Percentiles rank a stretch among this genome's conserved stretches.
phyloP scores from a whole-genome alignment of 1,140 invertebrate genomes.

The Drosophila carrolli region DNA sequence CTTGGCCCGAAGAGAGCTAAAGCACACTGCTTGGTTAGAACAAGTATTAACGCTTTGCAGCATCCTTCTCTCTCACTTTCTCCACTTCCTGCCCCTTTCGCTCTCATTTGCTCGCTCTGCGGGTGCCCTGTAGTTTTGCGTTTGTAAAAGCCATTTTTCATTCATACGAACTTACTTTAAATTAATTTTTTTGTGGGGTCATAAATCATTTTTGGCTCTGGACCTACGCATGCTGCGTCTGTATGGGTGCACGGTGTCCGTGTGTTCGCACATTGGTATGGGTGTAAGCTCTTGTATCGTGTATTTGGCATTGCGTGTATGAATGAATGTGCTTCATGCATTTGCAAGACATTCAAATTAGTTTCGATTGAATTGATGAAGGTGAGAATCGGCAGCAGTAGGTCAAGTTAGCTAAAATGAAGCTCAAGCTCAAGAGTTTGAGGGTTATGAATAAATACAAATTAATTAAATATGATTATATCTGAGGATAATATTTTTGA shows the following conservation, averaged over 20 bases:
- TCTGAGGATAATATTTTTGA: too few relatives aligned
- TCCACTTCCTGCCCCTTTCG: background rate
- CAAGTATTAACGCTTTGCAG: slow-evolving; percentile 15
- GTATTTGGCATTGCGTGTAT: slow-evolving; percentile 44
- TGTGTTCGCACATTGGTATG: slow-evolving; percentile 1
- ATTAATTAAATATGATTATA: background rate
- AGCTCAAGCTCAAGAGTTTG: background rate
- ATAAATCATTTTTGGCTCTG: slow-evolving; percentile 82
- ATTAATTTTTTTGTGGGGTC: slow-evolving; percentile 82
- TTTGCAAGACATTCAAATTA: slow-evolving; percentile 44
- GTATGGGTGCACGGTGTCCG: slow-evolving; percentile 9
- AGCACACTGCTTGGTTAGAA: background rate
- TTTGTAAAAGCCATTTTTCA: slow-evolving; percentile 84
- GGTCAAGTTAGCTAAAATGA: slow-evolving; percentile 30
- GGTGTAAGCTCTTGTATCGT: slow-evolving; percentile 31
- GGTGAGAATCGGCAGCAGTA: slow-evolving; percentile 25
- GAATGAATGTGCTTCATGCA: slow-evolving; percentile 58
- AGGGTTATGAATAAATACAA: background rate
- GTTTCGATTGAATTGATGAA: slow-evolving; percentile 33
- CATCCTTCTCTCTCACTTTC: slow-evolving; percentile 15
- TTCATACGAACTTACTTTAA: slow-evolving; percentile 84
- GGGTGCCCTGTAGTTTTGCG: slow-evolving; percentile 72
- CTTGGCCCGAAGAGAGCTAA: slow-evolving; percentile 34
- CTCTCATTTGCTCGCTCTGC: slow-evolving; percentile 15
- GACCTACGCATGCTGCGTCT: slow-evolving; percentile 56